phyloP scores from a whole-genome alignment of 2,113 vertebrate species.

The Melanerpes formicivorus region DNA sequence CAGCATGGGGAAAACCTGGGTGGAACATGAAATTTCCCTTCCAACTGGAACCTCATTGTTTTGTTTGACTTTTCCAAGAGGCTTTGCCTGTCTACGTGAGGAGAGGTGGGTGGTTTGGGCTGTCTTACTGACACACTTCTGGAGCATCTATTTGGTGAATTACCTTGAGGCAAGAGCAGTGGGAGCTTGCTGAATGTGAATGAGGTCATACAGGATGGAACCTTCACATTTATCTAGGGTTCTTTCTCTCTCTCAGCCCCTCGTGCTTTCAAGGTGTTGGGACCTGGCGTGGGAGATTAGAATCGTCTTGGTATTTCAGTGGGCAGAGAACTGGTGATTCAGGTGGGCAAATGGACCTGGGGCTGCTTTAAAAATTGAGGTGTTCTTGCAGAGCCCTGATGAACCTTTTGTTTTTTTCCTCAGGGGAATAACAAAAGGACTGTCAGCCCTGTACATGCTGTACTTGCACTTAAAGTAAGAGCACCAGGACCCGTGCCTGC shows the following conservation, averaged over 20 bases:
- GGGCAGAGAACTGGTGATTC: not conserved
- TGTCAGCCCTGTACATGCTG: not conserved
- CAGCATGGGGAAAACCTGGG: not conserved
- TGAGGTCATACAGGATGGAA: not conserved
- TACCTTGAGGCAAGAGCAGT: not conserved
- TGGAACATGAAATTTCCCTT: not conserved
- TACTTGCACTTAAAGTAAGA: not conserved
- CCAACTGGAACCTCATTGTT: not conserved
- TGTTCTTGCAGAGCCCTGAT: not conserved
- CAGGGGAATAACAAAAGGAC: not conserved
- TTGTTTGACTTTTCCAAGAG: not conserved
- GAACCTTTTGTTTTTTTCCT: not conserved
- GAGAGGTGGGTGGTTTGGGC: not conserved
- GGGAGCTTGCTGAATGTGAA: not conserved
- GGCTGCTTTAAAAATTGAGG: not conserved
- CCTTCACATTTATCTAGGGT: fast-evolving
- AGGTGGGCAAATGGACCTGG: not conserved
- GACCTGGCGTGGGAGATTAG: not conserved
- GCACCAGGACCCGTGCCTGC: not conserved
- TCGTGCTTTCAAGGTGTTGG: fast-evolving
- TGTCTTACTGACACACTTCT: not conserved
- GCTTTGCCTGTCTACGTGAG: not conserved
- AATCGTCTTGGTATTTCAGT: not conserved
- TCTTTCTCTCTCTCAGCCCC: not conserved
- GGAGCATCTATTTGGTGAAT: not conserved